Base-by-base conservation (phyloP, 2,113 vertebrate genomes). In the Drymodes brunneopygia region DNA sequence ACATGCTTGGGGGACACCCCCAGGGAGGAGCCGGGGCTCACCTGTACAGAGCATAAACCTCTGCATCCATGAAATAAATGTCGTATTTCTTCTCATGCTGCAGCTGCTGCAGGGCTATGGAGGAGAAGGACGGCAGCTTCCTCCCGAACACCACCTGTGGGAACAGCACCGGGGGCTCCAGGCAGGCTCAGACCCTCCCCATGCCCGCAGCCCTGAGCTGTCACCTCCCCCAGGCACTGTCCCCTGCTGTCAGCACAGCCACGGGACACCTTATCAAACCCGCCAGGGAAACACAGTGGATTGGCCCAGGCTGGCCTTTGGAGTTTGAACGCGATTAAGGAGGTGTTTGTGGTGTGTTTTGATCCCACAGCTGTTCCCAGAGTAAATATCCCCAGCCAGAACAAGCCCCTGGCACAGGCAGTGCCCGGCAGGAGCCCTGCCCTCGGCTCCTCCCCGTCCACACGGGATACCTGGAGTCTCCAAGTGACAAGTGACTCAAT, bases 101-200 rank as follows among this genome's bases (percentile, higher is more conserved):
- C 90, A 99, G 97, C 88, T 99, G 98, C 13, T 98, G 97, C 54
- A 98, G 96, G 47, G 97, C 96, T 72, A 99, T 98, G 13, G 98
- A 91, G 15, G 98, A 98, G 93, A 99, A 99, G 12, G 98, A 97
- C 0, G 98, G 96, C 3, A 98, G 97, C 75, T 98, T 99, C 78
- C 98, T 97, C 51, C 99, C 98, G 9, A 99, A 99, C 83, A 99
- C 98, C 81, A 99, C 99, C 99, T 99, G 92, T 11, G 77, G 84
- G 96, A 92, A 60, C 13, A 22, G 33, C 47, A 11, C 2, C 3
- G 11, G 84, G 33, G n/a, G 18, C 15, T 20, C 10, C 74, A 11
- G 36, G 21, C 3, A 4, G 65, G 44, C 10, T 15, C 28, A 4
- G 12, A 7, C n/a, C 4, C 27, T 47, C 3, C 38, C 56, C 83